phyloP scores from a whole-genome alignment of 2,113 vertebrate genomes.

The Cranoglanis bouderius region DNA sequence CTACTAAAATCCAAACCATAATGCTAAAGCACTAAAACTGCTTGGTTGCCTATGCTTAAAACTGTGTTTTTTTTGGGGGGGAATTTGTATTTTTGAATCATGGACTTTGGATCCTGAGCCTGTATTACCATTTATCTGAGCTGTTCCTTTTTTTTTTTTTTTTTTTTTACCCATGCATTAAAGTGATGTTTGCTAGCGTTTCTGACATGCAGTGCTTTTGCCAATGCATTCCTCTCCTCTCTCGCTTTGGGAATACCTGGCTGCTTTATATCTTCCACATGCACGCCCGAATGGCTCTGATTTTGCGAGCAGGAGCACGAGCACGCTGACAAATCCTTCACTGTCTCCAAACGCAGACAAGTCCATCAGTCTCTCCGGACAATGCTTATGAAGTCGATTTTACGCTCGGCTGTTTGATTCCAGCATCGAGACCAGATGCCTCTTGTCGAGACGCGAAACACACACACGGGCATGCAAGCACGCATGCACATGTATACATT shows the following conservation, averaged over 20 bases:
- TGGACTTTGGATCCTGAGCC: not conserved
- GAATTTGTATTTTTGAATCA: not conserved
- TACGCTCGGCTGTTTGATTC: constrained; percentile 76
- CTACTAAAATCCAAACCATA: not conserved
- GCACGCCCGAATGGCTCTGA: constrained; percentile 63
- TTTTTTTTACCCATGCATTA: not conserved
- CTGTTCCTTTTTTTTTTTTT: not conserved
- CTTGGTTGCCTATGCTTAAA: not conserved
- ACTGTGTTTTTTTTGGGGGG: too few relatives aligned
- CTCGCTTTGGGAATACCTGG: constrained; percentile 72
- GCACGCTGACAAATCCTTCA: constrained; percentile 71
- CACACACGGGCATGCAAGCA: not conserved
- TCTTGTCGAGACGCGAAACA: constrained; percentile 44
- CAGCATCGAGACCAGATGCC: constrained; percentile 71
- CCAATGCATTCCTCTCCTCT: constrained; percentile 70
- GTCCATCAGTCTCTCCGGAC: constrained; percentile 73
- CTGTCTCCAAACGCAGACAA: constrained; percentile 63
- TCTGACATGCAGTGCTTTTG: constrained; percentile 43
- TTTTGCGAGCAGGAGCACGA: constrained; percentile 68
- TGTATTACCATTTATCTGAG: not conserved
- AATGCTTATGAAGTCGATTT: constrained; percentile 76
- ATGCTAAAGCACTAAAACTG: not conserved
- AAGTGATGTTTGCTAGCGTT: constrained; percentile 26
- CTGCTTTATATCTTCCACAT: constrained; percentile 80
- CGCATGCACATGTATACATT: constrained; percentile 1